These are phyloP conservation scores for Uria aalge DNA, from an alignment of 2,113 vertebrate species.

Conservation along the genomic window DNA sequence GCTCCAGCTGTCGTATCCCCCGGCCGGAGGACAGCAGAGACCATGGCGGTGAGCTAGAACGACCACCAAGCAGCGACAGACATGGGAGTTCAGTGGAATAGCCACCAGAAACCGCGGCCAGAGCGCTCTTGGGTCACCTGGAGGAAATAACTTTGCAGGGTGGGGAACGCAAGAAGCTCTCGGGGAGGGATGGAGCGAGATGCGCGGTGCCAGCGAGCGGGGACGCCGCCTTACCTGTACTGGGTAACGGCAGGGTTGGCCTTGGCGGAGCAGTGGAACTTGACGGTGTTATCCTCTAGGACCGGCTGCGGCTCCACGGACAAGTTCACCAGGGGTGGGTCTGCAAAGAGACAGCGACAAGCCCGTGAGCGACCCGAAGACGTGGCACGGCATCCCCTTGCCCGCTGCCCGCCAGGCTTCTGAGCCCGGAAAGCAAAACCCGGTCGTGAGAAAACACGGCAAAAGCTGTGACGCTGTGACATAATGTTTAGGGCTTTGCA, in stretches of 20 bases:
- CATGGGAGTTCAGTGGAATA: rapidly evolving
- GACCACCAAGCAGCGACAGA: not conserved
- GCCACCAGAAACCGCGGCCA: not conserved
- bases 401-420: not conserved
- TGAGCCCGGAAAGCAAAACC: not conserved
- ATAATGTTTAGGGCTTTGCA: rapidly evolving
- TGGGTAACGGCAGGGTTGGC: constrained; percentile 95
- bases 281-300: constrained; percentile 91
- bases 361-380: not conserved
- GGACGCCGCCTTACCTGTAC: constrained; percentile 83
- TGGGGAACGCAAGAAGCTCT: not conserved
- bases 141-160: rapidly evolving
- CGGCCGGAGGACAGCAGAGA: rapidly evolving
- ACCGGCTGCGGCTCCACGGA: constrained; percentile 94
- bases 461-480: not conserved
- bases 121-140: not conserved
- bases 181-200: not conserved
- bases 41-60: rapidly evolving
- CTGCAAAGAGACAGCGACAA: constrained; percentile 68
- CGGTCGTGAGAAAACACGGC: rapidly evolving
- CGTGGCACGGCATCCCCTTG: rapidly evolving
- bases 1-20: rapidly evolving
- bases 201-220: rapidly evolving
- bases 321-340: constrained; percentile 93
- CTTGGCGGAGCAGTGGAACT: constrained; percentile 95